Percentiles rank a stretch among this genome's conserved stretches.
These are phyloP conservation scores for Copidosoma floridanum DNA, from an alignment of 1,140 invertebrate genomes.

Conservation along the genomic window DNA sequence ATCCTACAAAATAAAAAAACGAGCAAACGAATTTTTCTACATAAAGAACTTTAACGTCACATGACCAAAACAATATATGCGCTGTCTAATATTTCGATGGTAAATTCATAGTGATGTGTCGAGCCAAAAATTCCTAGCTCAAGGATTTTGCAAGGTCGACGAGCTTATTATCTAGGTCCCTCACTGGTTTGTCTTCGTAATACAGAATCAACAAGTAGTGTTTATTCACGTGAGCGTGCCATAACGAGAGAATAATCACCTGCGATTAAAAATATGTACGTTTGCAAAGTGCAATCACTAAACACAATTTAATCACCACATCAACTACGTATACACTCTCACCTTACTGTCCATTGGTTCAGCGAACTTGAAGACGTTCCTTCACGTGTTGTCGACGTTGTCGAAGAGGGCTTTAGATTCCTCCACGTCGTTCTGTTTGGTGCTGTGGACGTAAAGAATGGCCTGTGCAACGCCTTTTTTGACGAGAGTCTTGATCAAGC, in stretches of 20 bases:
- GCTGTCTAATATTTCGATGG: conserved; percentile 66
- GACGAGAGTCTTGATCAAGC: conserved; percentile 74
- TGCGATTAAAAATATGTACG: conserved; percentile 40
- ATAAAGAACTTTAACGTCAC: conserved; percentile 17
- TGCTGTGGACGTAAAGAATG: conserved; percentile 60
- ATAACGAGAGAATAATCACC: conserved; percentile 73
- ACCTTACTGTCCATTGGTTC: conserved; percentile 79
- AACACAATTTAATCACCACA: conserved; percentile 3
- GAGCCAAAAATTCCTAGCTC: conserved; percentile 69
- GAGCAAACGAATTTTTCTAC: conserved; percentile 4
- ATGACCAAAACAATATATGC: conserved; percentile 65
- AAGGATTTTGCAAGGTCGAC: conserved; percentile 65
- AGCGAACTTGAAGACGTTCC: conserved; percentile 73
- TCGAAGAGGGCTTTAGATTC: conserved; percentile 52
- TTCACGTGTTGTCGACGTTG: conserved; percentile 65
- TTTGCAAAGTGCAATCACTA: neutral
- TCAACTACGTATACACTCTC: too few species aligned
- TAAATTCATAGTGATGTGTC: conserved; percentile 57
- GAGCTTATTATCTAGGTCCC: conserved; percentile 73
- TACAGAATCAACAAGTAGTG: conserved; percentile 75
- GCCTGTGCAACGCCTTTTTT: conserved; percentile 74
- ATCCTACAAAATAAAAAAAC: conserved; percentile 15
- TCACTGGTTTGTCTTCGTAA: conserved; percentile 74
- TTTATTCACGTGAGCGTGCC: conserved; percentile 74
- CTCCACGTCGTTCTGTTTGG: conserved; percentile 39